These are phyloP conservation scores for Minunthozetes semirufus DNA, from an alignment of 2,888 invertebrate species.

Conservation along the genomic window DNA sequence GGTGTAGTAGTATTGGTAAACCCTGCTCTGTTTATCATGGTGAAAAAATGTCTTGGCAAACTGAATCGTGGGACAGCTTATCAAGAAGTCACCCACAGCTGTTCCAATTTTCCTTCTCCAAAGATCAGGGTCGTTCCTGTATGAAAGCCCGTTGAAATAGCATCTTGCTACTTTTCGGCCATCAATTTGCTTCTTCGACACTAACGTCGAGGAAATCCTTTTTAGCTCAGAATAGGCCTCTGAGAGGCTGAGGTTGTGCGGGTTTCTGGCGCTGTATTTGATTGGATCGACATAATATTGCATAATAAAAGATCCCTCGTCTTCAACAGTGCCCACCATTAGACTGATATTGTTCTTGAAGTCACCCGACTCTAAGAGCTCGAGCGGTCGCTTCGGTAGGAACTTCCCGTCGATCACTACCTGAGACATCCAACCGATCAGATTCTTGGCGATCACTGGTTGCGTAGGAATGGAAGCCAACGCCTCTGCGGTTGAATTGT, in stretches of 20 bases:
- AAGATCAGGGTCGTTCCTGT: neutral
- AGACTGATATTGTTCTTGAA: slow-evolving; percentile 27
- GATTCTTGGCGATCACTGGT: neutral
- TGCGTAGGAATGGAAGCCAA: too few species aligned
- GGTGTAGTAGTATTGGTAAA: slow-evolving; percentile 28
- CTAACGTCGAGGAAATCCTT: neutral
- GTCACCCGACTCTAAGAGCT: slow-evolving; percentile 8
- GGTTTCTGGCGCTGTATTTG: neutral
- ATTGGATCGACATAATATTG: neutral
- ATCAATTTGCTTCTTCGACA: neutral
- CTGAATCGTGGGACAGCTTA: slow-evolving; percentile 16
- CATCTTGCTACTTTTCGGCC: neutral
- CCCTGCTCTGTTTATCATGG: neutral
- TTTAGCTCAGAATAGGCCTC: neutral
- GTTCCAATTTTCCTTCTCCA: slow-evolving; percentile 2
- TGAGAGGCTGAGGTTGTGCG: neutral
- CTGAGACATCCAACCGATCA: neutral
- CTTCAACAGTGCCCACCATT: slow-evolving; percentile 18
- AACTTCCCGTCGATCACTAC: slow-evolving; percentile 20
- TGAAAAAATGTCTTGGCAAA: neutral
- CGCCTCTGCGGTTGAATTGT: too few species aligned
- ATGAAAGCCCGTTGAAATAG: neutral
- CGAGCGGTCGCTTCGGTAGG: neutral
- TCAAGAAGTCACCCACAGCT: neutral
- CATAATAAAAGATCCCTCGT: slow-evolving; percentile 12